Percentiles rank a stretch among this genome's conserved stretches.
Conservation (phyloP, 1,140 invertebrate species). For the Dreissena rostriformis region DNA sequence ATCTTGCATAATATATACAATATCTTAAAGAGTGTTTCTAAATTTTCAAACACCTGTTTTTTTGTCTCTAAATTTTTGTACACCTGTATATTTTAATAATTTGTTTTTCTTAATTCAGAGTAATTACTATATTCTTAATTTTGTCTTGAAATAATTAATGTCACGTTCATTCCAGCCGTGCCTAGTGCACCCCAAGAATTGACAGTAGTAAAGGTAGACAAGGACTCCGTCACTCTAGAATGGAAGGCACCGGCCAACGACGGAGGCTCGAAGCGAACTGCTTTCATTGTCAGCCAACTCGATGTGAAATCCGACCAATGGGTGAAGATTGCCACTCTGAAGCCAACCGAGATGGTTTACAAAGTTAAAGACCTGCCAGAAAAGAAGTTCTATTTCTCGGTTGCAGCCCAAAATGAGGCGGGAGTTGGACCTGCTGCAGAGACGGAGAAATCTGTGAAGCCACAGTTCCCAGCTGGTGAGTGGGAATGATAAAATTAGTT, state of each 20-base stretch:
- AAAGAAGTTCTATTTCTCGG: conserved; percentile 95
- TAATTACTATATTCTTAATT: neutral
- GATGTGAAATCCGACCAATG: conserved; percentile 64
- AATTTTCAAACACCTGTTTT: too few species aligned
- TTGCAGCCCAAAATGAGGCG: conserved; percentile 98
- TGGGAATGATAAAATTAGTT: neutral
- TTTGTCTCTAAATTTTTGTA: too few species aligned
- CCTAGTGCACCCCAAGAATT: conserved; percentile 96
- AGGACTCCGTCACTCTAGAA: conserved; percentile 95
- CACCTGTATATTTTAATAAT: too few species aligned
- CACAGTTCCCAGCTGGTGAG: conserved; percentile 87
- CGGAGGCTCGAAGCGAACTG: conserved; percentile 92
- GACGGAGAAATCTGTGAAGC: conserved; percentile 91
- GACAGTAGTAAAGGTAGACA: conserved; percentile 95
- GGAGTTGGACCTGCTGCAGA: conserved; percentile 95
- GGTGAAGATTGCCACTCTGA: conserved; percentile 67
- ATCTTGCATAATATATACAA: neutral
- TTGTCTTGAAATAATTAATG: neutral
- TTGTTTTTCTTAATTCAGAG: neutral
- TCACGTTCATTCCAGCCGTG: conserved; percentile 88
- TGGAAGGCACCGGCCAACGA: conserved; percentile 95
- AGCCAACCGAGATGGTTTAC: conserved; percentile 81
- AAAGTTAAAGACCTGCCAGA: conserved; percentile 96
- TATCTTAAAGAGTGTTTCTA: too few species aligned
- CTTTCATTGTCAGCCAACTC: conserved; percentile 78